Evolutionary conservation across 2,797 vertebrate species (phyloP).

Genomic region (Myiotriccus ornatus): DNA sequence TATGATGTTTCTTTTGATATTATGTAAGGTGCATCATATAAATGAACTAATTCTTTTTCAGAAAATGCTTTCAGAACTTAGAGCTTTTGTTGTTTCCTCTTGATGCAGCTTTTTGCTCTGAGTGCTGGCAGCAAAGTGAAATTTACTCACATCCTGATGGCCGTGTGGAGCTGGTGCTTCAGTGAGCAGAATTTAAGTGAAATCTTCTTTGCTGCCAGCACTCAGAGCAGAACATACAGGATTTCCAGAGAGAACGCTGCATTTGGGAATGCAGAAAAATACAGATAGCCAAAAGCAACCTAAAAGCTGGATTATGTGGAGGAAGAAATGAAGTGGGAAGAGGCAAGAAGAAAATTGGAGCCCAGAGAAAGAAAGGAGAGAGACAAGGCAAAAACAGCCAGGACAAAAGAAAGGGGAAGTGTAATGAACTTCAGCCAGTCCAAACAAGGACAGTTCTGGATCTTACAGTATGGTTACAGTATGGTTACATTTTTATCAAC

Average conservation of each 20-base stretch:
- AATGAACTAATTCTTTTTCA: constrained; percentile 43
- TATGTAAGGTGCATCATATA: constrained; percentile 25
- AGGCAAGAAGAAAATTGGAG: neutral
- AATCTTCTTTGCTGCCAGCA: constrained; percentile 30
- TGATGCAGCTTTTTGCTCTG: constrained; percentile 36
- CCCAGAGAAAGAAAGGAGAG: neutral
- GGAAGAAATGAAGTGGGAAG: neutral
- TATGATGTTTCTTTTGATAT: constrained; percentile 30
- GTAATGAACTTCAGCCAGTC: neutral
- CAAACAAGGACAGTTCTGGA: neutral
- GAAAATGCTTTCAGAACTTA: constrained; percentile 38
- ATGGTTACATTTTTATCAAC: neutral
- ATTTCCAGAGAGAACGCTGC: constrained; percentile 14
- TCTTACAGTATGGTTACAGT: neutral
- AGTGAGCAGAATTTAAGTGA: constrained; percentile 26
- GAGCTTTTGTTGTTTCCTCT: constrained; percentile 54
- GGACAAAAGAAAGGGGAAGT: neutral
- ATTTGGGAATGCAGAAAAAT: constrained; percentile 34
- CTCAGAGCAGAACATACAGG: neutral
- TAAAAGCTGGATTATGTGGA: neutral
- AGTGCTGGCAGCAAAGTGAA: constrained; percentile 53
- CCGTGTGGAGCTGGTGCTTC: neutral
- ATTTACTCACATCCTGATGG: constrained; percentile 41
- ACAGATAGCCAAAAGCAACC: constrained; percentile 26
- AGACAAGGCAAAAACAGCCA: neutral